phyloP scores from a whole-genome alignment of 2,113 vertebrate species.

The Labeo catla region DNA sequence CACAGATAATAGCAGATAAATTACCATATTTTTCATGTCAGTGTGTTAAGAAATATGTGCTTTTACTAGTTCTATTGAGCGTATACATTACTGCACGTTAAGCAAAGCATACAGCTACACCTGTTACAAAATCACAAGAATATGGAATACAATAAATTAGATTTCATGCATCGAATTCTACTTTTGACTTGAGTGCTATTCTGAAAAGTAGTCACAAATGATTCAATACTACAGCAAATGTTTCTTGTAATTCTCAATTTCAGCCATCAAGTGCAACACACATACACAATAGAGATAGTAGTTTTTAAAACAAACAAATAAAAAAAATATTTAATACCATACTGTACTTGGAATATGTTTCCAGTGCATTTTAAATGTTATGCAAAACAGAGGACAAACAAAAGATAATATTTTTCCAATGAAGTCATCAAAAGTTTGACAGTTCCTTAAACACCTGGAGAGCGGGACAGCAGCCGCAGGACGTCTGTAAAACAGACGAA shows the following conservation, averaged over 20 bases:
- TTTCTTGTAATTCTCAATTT: neutral
- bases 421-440: slow-evolving; percentile 37
- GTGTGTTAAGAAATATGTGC: slow-evolving; percentile 42
- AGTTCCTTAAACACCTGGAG: slow-evolving; percentile 46
- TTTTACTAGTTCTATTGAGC: neutral
- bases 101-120: neutral
- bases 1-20: slow-evolving; percentile 68
- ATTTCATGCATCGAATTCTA: neutral
- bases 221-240: neutral
- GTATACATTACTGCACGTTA: neutral
- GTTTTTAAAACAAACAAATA: neutral
- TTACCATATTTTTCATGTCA: slow-evolving; percentile 61
- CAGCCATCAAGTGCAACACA: neutral
- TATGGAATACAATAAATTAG: neutral
- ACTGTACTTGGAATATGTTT: neutral
- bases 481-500: slow-evolving; percentile 45
- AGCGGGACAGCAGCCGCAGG: slow-evolving; percentile 40
- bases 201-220: neutral
- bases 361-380: neutral
- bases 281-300: neutral
- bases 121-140: slow-evolving; percentile 12
- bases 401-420: neutral
- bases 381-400: neutral
- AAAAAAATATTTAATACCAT: neutral
- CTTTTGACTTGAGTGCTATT: neutral